Conservation (phyloP, 2,888 invertebrate species). For the Plemyria rubiginata region DNA sequence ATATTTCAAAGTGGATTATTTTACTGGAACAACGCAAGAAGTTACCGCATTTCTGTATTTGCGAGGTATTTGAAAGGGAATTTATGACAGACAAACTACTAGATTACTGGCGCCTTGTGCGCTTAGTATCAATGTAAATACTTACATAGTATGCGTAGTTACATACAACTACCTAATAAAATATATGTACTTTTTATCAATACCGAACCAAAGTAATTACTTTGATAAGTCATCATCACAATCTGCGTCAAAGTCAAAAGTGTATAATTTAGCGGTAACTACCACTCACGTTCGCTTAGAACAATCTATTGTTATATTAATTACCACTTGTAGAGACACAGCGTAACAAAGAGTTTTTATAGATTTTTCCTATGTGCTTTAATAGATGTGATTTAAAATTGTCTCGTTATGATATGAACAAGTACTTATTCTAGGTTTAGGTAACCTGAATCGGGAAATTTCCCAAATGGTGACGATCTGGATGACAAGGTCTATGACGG, state of each 20-base stretch:
- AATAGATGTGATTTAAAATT: conserved; percentile 6
- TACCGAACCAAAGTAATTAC: not conserved
- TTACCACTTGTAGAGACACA: conserved; percentile 23
- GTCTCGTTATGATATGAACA: conserved; percentile 1
- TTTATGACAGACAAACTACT: conserved; percentile 20
- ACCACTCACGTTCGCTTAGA: conserved; percentile 13
- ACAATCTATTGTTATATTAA: conserved; percentile 35
- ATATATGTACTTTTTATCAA: too few species aligned
- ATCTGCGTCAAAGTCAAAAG: conserved; percentile 31
- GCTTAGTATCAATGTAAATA: not conserved
- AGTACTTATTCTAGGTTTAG: not conserved
- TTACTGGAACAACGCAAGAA: conserved; percentile 7
- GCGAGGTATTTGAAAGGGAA: conserved; percentile 29
- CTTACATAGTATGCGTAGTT: not conserved
- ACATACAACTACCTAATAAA: too few species aligned
- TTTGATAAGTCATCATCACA: conserved; percentile 16
- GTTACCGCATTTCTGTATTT: conserved; percentile 11
- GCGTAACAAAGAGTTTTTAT: not conserved
- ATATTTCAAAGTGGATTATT: conserved; percentile 2
- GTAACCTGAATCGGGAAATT: too few species aligned
- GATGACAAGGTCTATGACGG: too few species aligned
- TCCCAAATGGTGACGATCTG: too few species aligned
- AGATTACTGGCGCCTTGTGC: conserved; percentile 21
- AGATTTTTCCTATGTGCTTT: conserved; percentile 3
- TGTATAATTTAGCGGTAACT: conserved; percentile 35